Evolutionary conservation across 2,113 vertebrate species (phyloP).

Genomic region (Lepisosteus osseus): DNA sequence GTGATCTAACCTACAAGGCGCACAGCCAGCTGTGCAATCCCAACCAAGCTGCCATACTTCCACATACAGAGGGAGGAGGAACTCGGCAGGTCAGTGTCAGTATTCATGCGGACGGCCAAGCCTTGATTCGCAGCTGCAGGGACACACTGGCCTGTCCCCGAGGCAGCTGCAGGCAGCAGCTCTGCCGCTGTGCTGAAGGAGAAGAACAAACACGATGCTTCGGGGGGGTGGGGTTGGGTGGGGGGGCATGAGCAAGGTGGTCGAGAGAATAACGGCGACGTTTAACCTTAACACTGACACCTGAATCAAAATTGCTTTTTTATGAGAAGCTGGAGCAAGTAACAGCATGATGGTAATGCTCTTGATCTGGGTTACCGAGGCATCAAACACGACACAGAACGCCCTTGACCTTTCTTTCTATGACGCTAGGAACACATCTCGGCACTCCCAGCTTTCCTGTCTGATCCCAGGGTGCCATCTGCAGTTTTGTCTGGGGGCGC

Average conservation of each 20-base stretch:
- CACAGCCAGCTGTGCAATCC: too few relatives aligned
- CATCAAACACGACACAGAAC: slow-evolving; percentile 51
- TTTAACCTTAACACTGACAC: slow-evolving; percentile 32
- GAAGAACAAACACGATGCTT: slow-evolving; percentile 35
- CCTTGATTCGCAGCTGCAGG: too few relatives aligned
- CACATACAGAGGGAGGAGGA: too few relatives aligned
- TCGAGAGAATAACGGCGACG: not conserved
- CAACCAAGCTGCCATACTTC: too few relatives aligned
- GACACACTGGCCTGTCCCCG: too few relatives aligned
- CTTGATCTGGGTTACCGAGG: slow-evolving; percentile 46
- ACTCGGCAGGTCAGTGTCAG: too few relatives aligned
- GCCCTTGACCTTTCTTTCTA: slow-evolving; percentile 60
- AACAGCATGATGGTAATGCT: slow-evolving; percentile 16
- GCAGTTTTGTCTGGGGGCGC: slow-evolving; percentile 23
- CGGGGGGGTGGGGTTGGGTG: not conserved
- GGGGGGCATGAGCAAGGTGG: not conserved
- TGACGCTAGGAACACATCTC: slow-evolving; percentile 25
- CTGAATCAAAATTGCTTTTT: slow-evolving; percentile 41
- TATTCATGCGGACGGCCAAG: too few relatives aligned
- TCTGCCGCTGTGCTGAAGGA: slow-evolving; percentile 9
- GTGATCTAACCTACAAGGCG: too few relatives aligned
- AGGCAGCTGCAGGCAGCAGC: too few relatives aligned
- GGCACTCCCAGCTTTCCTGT: slow-evolving; percentile 27
- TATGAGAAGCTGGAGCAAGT: slow-evolving; percentile 8
- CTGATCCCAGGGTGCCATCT: slow-evolving; percentile 30